These are phyloP conservation scores for Paratilapia polleni DNA, from an alignment of 2,113 vertebrate genomes.

Conservation along the genomic window DNA sequence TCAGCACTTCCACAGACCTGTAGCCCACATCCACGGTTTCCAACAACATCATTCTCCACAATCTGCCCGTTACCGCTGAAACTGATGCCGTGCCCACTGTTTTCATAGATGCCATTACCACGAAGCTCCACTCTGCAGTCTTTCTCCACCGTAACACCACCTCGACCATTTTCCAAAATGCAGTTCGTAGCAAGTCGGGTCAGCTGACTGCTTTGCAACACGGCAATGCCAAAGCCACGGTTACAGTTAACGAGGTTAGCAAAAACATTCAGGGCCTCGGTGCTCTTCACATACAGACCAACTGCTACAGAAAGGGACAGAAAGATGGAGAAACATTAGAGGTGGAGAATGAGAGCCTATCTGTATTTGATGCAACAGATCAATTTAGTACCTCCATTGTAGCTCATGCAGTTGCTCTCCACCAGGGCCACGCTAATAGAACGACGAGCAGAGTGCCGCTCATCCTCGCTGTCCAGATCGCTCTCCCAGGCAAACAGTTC, in stretches of 20 bases:
- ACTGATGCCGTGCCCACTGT: slow-evolving; percentile 84
- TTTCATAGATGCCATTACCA: slow-evolving; percentile 90
- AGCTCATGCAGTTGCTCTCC: slow-evolving; percentile 89
- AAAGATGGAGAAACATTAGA: neutral
- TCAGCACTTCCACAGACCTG: slow-evolving; percentile 83
- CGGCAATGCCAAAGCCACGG: slow-evolving; percentile 79
- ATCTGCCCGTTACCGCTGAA: slow-evolving; percentile 86
- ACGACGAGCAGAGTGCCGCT: slow-evolving; percentile 76
- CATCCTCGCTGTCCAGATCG: slow-evolving; percentile 87
- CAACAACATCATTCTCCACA: slow-evolving; percentile 89
- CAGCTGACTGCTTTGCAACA: slow-evolving; percentile 88
- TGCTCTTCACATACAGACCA: slow-evolving; percentile 90
- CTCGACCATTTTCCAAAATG: slow-evolving; percentile 84
- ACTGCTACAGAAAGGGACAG: slow-evolving; percentile 79
- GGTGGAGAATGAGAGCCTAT: neutral
- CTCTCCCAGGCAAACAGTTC: slow-evolving; percentile 87
- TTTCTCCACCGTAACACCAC: slow-evolving; percentile 84
- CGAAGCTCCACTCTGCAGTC: slow-evolving; percentile 88
- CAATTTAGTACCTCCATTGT: slow-evolving; percentile 82
- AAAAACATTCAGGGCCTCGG: slow-evolving; percentile 83
- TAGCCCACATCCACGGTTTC: slow-evolving; percentile 86
- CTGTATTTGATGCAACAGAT: neutral
- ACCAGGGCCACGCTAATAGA: slow-evolving; percentile 85
- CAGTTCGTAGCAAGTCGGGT: slow-evolving; percentile 87
- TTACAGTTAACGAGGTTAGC: slow-evolving; percentile 87